phyloP scores from a whole-genome alignment of 2,113 vertebrate species.

The Callipepla californica region DNA sequence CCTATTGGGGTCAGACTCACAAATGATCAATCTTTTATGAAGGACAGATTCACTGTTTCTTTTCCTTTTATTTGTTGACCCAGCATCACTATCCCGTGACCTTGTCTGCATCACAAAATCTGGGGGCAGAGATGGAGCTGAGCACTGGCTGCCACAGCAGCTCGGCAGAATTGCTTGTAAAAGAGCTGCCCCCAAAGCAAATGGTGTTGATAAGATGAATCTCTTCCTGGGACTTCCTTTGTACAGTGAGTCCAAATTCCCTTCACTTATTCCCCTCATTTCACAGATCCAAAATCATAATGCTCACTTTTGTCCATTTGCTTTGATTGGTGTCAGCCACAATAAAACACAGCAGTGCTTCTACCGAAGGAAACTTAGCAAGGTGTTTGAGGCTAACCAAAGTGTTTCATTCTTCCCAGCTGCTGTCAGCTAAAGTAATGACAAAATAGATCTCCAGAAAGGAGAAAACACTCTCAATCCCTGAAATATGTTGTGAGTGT shows the following conservation, averaged over 20 bases:
- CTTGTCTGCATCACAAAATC: background rate
- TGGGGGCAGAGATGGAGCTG: background rate
- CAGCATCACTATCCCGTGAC: background rate
- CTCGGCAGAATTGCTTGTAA: background rate
- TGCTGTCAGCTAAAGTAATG: slow-evolving; percentile 48
- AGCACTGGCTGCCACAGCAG: background rate
- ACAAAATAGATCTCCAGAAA: slow-evolving; percentile 42
- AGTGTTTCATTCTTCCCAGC: slow-evolving; percentile 31
- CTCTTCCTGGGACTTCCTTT: background rate
- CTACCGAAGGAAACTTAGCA: background rate
- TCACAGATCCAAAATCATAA: slow-evolving; percentile 1
- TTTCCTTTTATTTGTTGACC: fast-evolving
- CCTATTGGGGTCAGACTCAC: background rate
- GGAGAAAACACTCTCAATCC: slow-evolving; percentile 28
- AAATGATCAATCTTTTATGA: background rate
- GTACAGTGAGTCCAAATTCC: background rate
- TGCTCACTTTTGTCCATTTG: slow-evolving; percentile 40
- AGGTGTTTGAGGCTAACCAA: slow-evolving; percentile 59
- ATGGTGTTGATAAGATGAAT: background rate
- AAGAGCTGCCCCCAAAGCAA: background rate
- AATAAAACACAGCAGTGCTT: background rate
- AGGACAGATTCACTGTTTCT: background rate
- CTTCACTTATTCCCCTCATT: background rate
- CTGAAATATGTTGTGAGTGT: slow-evolving; percentile 8
- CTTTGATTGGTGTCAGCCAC: slow-evolving; percentile 41